Percentiles rank a stretch among this genome's conserved stretches.
phyloP scores from a whole-genome alignment of 2,888 invertebrate species.

The Uropetala carovei region DNA sequence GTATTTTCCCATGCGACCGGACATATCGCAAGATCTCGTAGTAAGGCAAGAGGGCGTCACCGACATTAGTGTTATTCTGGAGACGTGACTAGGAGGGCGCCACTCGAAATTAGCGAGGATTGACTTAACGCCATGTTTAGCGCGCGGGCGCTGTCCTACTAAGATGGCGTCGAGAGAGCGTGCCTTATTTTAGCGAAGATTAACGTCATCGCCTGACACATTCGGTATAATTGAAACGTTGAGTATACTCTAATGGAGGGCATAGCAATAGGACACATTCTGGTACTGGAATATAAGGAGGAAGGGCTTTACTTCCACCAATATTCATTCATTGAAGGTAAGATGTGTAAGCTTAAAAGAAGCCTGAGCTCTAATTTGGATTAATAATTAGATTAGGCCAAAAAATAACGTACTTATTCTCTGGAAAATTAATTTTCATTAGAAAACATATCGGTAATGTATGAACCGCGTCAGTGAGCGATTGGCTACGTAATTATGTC shows the following conservation, averaged over 20 bases:
- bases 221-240: slow-evolving; percentile 18
- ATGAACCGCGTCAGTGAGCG: too few species aligned
- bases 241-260: background rate
- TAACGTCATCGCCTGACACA: background rate
- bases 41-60: background rate
- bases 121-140: background rate
- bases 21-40: background rate
- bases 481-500: too few species aligned
- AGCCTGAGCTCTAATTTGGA: too few species aligned
- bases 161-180: slow-evolving; percentile 15
- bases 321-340: too few species aligned
- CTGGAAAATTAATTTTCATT: too few species aligned
- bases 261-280: background rate
- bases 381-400: too few species aligned
- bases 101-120: slow-evolving; percentile 10
- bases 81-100: background rate
- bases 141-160: background rate
- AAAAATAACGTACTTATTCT: too few species aligned
- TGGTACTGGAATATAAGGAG: background rate
- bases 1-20: background rate
- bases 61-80: background rate
- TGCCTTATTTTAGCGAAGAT: slow-evolving; percentile 14
- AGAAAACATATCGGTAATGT: too few species aligned
- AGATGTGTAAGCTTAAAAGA: too few species aligned
- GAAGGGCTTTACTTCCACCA: background rate